phyloP scores from a whole-genome alignment of 2,113 vertebrate species.

The Colinus virginianus region DNA sequence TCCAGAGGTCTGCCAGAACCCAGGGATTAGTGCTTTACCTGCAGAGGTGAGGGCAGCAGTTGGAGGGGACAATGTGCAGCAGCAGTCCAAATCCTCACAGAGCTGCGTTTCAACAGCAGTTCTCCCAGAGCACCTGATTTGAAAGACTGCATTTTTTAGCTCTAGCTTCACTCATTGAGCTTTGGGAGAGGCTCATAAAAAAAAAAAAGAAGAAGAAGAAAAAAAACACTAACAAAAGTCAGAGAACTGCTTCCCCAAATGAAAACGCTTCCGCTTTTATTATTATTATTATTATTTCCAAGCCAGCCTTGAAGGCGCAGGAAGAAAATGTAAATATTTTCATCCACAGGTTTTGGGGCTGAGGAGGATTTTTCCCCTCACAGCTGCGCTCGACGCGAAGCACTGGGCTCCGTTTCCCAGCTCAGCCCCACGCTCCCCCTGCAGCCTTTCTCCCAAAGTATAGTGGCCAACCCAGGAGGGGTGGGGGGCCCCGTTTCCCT shows the following conservation, averaged over 20 bases:
- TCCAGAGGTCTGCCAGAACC: accelerated
- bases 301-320: background rate
- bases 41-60: background rate
- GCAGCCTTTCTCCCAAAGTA: background rate
- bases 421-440: background rate
- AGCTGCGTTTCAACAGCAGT: background rate
- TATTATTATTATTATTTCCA: background rate
- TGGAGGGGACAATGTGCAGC: accelerated
- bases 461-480: accelerated
- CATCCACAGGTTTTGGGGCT: background rate
- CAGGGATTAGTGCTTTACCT: background rate
- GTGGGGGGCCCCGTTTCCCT: background rate
- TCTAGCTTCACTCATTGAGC: background rate
- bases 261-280: background rate
- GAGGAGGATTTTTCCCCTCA: background rate
- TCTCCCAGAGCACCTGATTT: background rate
- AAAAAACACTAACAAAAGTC: background rate
- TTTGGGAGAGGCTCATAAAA: background rate
- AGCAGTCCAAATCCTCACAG: background rate
- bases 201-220: no score
- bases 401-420: background rate
- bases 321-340: constrained; percentile 4
- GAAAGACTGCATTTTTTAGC: accelerated
- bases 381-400: background rate
- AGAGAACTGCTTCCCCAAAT: background rate